Conservation (phyloP, 2,113 vertebrate genomes). For the Oryctolagus cuniculus region DNA sequence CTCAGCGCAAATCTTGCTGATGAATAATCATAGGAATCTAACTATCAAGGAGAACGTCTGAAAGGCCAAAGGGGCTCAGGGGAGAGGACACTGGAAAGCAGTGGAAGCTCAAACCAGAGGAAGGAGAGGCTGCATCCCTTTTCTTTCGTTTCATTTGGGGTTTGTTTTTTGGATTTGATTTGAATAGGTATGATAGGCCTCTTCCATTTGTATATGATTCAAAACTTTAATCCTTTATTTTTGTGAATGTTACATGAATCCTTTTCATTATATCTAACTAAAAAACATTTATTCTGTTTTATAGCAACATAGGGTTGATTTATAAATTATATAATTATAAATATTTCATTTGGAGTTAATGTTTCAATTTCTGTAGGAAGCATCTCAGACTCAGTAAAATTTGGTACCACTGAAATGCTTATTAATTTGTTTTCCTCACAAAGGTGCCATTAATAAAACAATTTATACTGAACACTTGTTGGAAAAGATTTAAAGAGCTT, state of each 20-base stretch:
- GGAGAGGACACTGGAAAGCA: constrained; percentile 48
- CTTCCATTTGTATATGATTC: constrained; percentile 74
- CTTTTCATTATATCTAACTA: constrained; percentile 39
- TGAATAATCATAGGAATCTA: constrained; percentile 45
- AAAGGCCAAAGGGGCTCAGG: constrained; percentile 2
- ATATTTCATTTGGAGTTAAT: constrained; percentile 13
- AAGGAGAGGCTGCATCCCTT: constrained; percentile 34
- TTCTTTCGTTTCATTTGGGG: constrained; percentile 62
- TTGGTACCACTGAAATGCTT: neutral
- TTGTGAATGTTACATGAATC: constrained; percentile 64
- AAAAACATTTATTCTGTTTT: constrained; percentile 7
- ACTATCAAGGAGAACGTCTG: constrained; percentile 55
- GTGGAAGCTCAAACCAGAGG: constrained; percentile 51
- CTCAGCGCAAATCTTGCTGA: constrained; percentile 25
- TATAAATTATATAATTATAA: neutral
- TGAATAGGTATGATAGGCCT: constrained; percentile 54
- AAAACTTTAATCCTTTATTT: constrained; percentile 72
- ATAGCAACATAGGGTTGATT: neutral
- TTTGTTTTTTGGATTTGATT: constrained; percentile 16
- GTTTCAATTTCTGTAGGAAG: constrained; percentile 36
- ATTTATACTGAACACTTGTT: neutral
- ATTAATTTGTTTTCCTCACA: constrained; percentile 20
- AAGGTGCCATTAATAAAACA: constrained; percentile 34
- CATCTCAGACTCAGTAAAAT: neutral
- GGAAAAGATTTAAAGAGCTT: neutral